Conservation (phyloP, 2,113 vertebrate genomes). For the Lota lota region DNA sequence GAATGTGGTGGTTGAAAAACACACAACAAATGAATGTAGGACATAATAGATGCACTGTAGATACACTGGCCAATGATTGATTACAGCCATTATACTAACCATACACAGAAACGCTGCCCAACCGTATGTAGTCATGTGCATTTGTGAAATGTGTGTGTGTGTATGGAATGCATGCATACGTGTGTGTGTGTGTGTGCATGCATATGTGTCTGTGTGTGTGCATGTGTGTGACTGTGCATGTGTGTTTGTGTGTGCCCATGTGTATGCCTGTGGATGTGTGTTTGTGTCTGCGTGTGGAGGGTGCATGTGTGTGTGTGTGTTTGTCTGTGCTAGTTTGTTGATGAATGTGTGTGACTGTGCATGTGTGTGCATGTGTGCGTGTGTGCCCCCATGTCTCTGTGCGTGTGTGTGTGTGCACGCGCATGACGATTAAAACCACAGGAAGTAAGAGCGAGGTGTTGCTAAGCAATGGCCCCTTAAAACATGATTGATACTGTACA, state of each 20-base stretch:
- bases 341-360: background rate
- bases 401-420: no score
- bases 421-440: no score
- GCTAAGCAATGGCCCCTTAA: no score
- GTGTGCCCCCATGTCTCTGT: no score
- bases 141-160: background rate
- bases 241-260: background rate
- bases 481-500: no score
- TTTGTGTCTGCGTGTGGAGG: no score
- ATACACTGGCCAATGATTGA: conserved; percentile 53
- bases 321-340: conserved; percentile 14
- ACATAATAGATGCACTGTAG: conserved; percentile 14
- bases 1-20: conserved; percentile 38
- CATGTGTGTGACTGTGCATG: conserved; percentile 6
- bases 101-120: conserved; percentile 23
- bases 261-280: background rate
- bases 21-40: conserved; percentile 32
- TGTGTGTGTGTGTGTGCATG: conserved; percentile 14
- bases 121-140: background rate
- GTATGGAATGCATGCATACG: conserved; percentile 12
- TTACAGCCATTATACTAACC: conserved; percentile 54
- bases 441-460: no score
- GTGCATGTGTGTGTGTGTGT: conserved; percentile 1
- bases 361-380: background rate
- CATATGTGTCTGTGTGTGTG: background rate